Evolutionary conservation across 1,140 invertebrate genomes (phyloP), one percentile per base, ranked within the genome.

Genomic region (Diorhabda sublineata): DNA sequence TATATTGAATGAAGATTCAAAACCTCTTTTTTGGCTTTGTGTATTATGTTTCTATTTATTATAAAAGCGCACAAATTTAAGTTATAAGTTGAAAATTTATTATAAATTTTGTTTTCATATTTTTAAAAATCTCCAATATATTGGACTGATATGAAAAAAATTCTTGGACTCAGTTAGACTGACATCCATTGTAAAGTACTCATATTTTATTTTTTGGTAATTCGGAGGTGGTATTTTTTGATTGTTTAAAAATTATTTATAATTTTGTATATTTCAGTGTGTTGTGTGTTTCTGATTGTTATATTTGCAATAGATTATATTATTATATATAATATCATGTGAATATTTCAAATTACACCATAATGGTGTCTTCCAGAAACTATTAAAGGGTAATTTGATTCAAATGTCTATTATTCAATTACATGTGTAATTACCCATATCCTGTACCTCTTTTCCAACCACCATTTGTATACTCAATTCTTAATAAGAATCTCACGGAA

Each of bases 261-360:
- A 57, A 65, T 43, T 65, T 57, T 66, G 45, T 68, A 57, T 67
- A 60, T 56, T 62, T 69, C 61, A 58, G 56, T 67, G 71, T 64
- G 71, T 72, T 70, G 68, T 72, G 68, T 67, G 58, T 71, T 65
- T 66, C 52, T 63, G 56, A 67, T 69, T 61, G 66, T 71, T 71
- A 64, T 69, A 69, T 59, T 45, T 67, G 66, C 41, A 69, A 66
- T 71, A 60, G 59, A 58, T 64, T 58, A 60, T 63, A 42, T 62
- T 66, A 43, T 43, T 9, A 47, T 71, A 59, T 58, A 71, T 44
- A 62, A 61, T 69, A 56, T 69, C 64, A 66, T 64, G 62, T 71
- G 64, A 66, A 72, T 66, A 72, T 67, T 26, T 67, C 52, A 47
- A 45, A 68, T 64, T 69, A 61, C 69, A 71, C 47, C 69, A 64